Base-by-base conservation (phyloP, 2,888 invertebrate species). In the Coenonympha arcania region DNA sequence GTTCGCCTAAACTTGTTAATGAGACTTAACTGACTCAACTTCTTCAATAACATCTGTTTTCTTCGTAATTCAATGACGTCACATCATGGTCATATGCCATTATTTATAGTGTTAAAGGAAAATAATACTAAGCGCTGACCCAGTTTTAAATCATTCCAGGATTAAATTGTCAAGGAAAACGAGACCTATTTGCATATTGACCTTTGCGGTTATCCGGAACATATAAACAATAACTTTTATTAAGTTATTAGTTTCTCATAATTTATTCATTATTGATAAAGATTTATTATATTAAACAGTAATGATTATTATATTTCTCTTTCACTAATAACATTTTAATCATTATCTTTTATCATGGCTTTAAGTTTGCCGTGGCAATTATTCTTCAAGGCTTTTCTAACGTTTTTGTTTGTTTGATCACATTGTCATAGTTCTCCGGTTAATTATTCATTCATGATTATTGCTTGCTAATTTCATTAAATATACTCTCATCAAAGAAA, bases 61-160 rank as follows among this genome's bases (percentile, higher is more conserved):
- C 73, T 68, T 63, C 63, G 73, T 71, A 63, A 71, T 66, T 63
- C 61, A 40, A 63, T 76, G 73, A 73, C 62, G 56, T 56, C 59
- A 60, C 54, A 40, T 54, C 54, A 48, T 37, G 44, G 31, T 47
- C 37, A 33, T 44, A 15, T 33, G 11, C 19, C 19, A 20, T 5
- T 31, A 43, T 13, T 22, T 31, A 40, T 34, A 34, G 19, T 40
- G 13, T n/a, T 41, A 28, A 18, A 49, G 48, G 48, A 30, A 55
- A 55, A 46, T 26, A 33, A 48, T 40, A 37, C 18, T 42, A 18
- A 24, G 20, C 24, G 9, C 22, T 47, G 55, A 37, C 52, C 54
- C 30, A 55, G 37, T 50, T 49, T 50, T 33, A 19, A 3, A 20
- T 22, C 11, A 22, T 39, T 36, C 41, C 40, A 49, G 45, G 30